These are phyloP conservation scores for Drosophila obscura DNA, from an alignment of 1,140 invertebrate genomes.

Conservation along the genomic window DNA sequence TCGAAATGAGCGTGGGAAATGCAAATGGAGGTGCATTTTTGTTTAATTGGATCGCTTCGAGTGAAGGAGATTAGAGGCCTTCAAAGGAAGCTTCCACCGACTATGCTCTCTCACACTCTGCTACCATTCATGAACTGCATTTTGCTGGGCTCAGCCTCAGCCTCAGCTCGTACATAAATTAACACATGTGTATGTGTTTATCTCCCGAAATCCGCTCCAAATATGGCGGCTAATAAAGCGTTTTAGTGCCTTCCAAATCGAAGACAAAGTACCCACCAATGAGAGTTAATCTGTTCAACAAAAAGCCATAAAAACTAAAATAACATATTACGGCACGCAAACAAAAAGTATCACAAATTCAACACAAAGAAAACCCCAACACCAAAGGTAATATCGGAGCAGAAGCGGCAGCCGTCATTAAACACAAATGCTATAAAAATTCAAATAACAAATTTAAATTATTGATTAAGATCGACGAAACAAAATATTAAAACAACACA, in stretches of 20 bases:
- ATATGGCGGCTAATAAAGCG: constrained; percentile 56
- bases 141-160: neutral
- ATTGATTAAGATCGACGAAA: constrained; percentile 78
- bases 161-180: constrained; percentile 30
- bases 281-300: constrained; percentile 36
- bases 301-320: constrained; percentile 62
- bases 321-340: constrained; percentile 56
- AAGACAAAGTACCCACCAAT: constrained; percentile 58
- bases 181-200: constrained; percentile 21
- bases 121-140: constrained; percentile 31
- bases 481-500: constrained; percentile 69
- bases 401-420: constrained; percentile 52
- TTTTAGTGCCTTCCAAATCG: constrained; percentile 27
- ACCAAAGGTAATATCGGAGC: constrained; percentile 40
- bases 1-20: constrained; percentile 60
- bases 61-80: constrained; percentile 16
- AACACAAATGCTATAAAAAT: constrained; percentile 73
- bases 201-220: constrained; percentile 3
- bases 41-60: constrained; percentile 6
- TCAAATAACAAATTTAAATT: constrained; percentile 81
- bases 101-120: constrained; percentile 33
- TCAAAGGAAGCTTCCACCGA: neutral
- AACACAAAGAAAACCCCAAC: constrained; percentile 42
- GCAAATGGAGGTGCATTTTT: constrained; percentile 20
- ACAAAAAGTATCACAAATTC: constrained; percentile 46